Percentiles rank a stretch among this genome's conserved stretches.
phyloP scores from a whole-genome alignment of 2,113 vertebrate species.

The Crypturellus undulatus region DNA sequence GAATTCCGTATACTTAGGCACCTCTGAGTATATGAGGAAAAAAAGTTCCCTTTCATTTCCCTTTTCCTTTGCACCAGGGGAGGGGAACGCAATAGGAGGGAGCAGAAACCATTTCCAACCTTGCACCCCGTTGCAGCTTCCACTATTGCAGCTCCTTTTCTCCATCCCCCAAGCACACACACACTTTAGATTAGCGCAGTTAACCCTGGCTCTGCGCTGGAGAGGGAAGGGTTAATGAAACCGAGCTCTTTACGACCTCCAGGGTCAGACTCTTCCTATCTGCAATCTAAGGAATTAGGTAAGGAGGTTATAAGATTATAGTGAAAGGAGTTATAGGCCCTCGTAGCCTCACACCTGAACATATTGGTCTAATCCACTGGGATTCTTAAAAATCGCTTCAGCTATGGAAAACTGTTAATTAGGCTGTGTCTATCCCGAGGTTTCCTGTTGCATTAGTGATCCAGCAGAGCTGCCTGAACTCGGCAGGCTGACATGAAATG shows the following conservation, averaged over 20 bases:
- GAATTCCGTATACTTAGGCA: background rate
- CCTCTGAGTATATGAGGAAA: background rate
- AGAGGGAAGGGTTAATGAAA: conserved; percentile 89
- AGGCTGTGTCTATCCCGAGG: conserved; percentile 58
- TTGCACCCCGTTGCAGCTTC: background rate
- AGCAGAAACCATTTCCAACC: conserved; percentile 7
- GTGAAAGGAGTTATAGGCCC: conserved; percentile 72
- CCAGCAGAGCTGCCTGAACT: conserved; percentile 42
- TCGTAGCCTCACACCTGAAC: conserved; percentile 70
- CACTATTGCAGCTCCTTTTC: conserved; percentile 10
- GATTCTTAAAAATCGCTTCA: conserved; percentile 64
- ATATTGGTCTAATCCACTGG: conserved; percentile 63
- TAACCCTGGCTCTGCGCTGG: conserved; percentile 84
- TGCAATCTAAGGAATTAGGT: conserved; percentile 78
- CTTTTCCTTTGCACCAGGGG: background rate
- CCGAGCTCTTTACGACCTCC: conserved; percentile 80
- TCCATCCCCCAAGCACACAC: background rate
- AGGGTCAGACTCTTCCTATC: conserved; percentile 83
- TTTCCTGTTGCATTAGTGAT: conserved; percentile 70
- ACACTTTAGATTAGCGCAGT: conserved; percentile 81
- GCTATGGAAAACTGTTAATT: conserved; percentile 73
- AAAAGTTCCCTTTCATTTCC: conserved; percentile 28
- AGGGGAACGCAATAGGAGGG: background rate
- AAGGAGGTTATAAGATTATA: conserved; percentile 83
- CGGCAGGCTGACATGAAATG: conserved; percentile 3